Conservation (phyloP, 2,888 invertebrate genomes). For the Linnaemya tessellans region DNA sequence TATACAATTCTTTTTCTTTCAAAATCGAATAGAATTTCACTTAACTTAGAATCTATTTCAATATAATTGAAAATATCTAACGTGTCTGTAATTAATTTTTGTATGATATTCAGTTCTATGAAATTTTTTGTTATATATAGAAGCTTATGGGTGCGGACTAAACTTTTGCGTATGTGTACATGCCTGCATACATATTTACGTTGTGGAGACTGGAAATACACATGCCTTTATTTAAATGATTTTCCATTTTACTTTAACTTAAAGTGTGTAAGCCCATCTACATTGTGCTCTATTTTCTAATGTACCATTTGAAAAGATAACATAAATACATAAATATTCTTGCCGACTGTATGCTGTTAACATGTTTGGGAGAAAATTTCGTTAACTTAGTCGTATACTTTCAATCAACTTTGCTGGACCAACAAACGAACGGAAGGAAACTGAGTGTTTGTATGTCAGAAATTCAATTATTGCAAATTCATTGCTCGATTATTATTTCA, state of each 20-base stretch:
- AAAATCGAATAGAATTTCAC: too few species aligned
- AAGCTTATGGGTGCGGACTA: constrained; percentile 27
- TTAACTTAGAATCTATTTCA: too few species aligned
- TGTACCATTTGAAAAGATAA: constrained; percentile 3
- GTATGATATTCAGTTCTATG: background rate
- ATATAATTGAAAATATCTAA: too few species aligned
- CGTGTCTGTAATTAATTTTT: too few species aligned
- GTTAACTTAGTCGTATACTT: constrained; percentile 70
- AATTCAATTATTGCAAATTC: constrained; percentile 39
- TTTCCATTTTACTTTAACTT: constrained; percentile 23
- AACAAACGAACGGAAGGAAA: constrained; percentile 66
- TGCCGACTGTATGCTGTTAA: constrained; percentile 55
- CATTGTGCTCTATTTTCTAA: constrained; percentile 13
- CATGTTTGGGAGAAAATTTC: constrained; percentile 50
- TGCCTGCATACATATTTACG: background rate
- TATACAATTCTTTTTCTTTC: too few species aligned
- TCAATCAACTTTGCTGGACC: constrained; percentile 71
- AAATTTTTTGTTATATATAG: constrained; percentile 11
- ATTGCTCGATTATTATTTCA: constrained; percentile 30
- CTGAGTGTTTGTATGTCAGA: constrained; percentile 35
- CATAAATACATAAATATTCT: constrained; percentile 4
- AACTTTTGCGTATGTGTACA: background rate
- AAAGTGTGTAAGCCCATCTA: constrained; percentile 19
- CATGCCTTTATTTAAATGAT: constrained; percentile 33
- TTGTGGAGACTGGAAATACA: constrained; percentile 56